Evolutionary conservation across 2,888 invertebrate species (phyloP).

Genomic region (Entomobrya multifasciata): DNA sequence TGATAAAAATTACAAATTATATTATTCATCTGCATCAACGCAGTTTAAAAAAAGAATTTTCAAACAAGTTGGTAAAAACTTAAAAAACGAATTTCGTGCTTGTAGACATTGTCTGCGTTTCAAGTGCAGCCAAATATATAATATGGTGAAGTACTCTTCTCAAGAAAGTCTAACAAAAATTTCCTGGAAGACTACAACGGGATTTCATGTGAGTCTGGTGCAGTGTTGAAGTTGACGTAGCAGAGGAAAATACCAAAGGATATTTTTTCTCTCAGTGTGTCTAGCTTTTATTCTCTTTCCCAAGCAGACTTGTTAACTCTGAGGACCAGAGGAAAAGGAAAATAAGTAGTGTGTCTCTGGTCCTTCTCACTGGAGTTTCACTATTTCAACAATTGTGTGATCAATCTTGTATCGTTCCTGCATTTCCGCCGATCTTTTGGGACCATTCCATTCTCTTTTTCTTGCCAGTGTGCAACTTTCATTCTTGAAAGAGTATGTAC

Average conservation of each 20-base stretch:
- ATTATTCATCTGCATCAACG: no score
- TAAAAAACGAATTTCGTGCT: slow-evolving; percentile 37
- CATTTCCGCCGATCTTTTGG: slow-evolving; percentile 61
- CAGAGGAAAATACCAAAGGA: slow-evolving; percentile 19
- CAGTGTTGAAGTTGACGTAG: slow-evolving; percentile 8
- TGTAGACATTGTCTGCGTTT: slow-evolving; percentile 28
- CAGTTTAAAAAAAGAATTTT: no score
- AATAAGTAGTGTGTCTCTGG: slow-evolving; percentile 23
- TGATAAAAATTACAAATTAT: no score
- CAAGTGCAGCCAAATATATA: slow-evolving; percentile 25
- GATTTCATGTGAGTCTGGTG: slow-evolving; percentile 6
- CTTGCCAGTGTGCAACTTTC: slow-evolving; percentile 10
- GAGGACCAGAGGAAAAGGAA: slow-evolving; percentile 13
- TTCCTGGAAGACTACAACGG: not conserved
- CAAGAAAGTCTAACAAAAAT: not conserved
- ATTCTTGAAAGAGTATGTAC: not conserved
- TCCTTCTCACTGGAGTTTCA: slow-evolving; percentile 23
- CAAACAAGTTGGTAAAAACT: not conserved
- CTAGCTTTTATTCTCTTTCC: not conserved
- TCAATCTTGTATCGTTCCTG: slow-evolving; percentile 69
- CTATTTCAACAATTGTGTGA: slow-evolving; percentile 59
- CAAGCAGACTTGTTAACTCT: slow-evolving; percentile 33
- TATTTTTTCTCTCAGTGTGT: not conserved
- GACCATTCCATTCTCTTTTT: slow-evolving; percentile 61
- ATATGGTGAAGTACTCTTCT: slow-evolving; percentile 2